Conservation (phyloP, 23 tunicate genomes). For the Styela clava region DNA sequence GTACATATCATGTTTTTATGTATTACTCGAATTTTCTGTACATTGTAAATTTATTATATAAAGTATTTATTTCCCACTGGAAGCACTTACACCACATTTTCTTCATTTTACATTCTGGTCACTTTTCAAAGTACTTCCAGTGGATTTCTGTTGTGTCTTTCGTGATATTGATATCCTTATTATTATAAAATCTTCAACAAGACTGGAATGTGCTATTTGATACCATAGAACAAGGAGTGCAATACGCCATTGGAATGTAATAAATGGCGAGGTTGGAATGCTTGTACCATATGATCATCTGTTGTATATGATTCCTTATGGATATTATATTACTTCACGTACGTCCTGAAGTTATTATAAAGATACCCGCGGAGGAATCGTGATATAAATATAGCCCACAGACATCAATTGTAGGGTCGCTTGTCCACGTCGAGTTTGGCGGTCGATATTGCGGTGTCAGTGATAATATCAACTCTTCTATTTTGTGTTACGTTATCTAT, state of each 20-base stretch:
- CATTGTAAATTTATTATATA: background rate
- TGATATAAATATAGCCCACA: too few relatives aligned
- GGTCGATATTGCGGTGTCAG: too few relatives aligned
- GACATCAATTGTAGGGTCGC: too few relatives aligned
- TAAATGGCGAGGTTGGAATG: background rate
- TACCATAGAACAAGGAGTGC: background rate
- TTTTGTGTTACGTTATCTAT: too few relatives aligned
- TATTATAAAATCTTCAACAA: too few relatives aligned
- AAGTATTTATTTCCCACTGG: background rate
- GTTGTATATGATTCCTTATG: background rate
- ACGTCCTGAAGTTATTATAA: too few relatives aligned
- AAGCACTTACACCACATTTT: background rate
- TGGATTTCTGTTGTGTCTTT: background rate
- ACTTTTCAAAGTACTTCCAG: background rate
- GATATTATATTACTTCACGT: background rate
- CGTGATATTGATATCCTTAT: background rate
- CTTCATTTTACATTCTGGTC: background rate
- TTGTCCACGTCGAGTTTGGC: too few relatives aligned
- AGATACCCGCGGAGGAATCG: too few relatives aligned
- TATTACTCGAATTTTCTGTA: background rate
- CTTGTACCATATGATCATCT: background rate
- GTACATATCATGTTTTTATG: background rate
- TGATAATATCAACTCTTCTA: too few relatives aligned
- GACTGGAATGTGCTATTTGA: background rate
- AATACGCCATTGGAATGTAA: background rate